Conservation (phyloP, 1,140 invertebrate genomes). For the Thaumatotibia leucotreta region DNA sequence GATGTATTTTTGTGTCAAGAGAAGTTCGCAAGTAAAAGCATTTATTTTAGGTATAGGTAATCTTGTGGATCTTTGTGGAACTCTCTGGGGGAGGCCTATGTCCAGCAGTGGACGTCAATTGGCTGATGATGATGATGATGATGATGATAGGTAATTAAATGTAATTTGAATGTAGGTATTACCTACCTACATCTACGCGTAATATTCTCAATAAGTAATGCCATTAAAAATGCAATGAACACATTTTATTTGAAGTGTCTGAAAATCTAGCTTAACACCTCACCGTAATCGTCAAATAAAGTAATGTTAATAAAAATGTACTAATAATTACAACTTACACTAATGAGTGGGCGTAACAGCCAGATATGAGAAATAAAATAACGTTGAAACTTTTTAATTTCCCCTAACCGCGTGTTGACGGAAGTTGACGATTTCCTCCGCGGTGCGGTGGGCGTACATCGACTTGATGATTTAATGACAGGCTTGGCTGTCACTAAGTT, state of each 20-base stretch:
- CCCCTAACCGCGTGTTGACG: constrained; percentile 9
- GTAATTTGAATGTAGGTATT: too few species aligned
- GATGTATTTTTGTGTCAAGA: too few species aligned
- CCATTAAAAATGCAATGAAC: background rate
- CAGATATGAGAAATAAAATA: background rate
- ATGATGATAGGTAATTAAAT: too few species aligned
- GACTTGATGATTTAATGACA: background rate
- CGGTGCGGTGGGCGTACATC: background rate
- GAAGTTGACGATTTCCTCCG: background rate
- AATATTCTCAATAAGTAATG: too few species aligned
- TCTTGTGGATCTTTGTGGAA: too few species aligned
- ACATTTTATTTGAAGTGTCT: background rate
- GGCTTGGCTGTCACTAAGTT: background rate
- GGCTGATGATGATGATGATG: too few species aligned
- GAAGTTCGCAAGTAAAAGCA: too few species aligned
- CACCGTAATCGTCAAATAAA: background rate
- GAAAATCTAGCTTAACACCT: background rate
- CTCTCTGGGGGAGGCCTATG: too few species aligned
- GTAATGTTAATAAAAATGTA: background rate
- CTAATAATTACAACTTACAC: background rate
- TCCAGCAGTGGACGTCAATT: too few species aligned
- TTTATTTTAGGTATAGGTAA: too few species aligned
- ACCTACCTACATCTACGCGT: too few species aligned
- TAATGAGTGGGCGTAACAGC: constrained; percentile 2
- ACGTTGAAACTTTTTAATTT: constrained; percentile 24